phyloP scores from a whole-genome alignment of 2,888 invertebrate species.

The Drosophila parthenogenetica region DNA sequence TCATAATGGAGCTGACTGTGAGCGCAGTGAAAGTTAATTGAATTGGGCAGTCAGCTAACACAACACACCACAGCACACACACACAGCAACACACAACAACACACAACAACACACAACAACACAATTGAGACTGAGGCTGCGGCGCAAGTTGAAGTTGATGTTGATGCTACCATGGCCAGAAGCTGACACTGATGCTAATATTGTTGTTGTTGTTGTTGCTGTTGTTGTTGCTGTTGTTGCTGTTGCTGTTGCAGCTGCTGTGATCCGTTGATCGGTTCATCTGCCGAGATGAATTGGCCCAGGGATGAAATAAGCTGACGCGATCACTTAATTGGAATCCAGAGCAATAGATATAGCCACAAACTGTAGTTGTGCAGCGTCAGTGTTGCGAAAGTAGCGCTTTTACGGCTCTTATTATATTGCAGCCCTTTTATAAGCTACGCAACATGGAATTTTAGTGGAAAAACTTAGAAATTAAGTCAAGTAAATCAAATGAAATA shows the following conservation, averaged over 20 bases:
- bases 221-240: slow-evolving; percentile 2
- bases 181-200: slow-evolving; percentile 17
- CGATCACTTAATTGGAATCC: slow-evolving; percentile 27
- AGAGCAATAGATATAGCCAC: background rate
- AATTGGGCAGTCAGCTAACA: slow-evolving; percentile 40
- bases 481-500: too few species aligned
- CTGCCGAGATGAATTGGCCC: slow-evolving; percentile 13
- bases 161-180: slow-evolving; percentile 16
- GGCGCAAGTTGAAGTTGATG: background rate
- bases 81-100: too few species aligned
- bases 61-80: background rate
- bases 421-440: slow-evolving; percentile 1
- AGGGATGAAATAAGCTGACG: background rate
- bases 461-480: too few species aligned
- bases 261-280: slow-evolving; percentile 34
- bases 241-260: slow-evolving; percentile 13
- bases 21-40: slow-evolving; percentile 63
- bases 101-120: too few species aligned
- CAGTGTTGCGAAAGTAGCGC: slow-evolving; percentile 3
- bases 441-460: too few species aligned
- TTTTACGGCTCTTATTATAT: too few species aligned
- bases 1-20: slow-evolving; percentile 38
- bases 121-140: background rate
- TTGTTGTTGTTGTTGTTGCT: background rate
- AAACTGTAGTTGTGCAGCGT: too few species aligned